Evolutionary conservation across 37 sponge, comb jelly and placozoan species (phyloP).

Genomic region (Beroe forskalii): DNA sequence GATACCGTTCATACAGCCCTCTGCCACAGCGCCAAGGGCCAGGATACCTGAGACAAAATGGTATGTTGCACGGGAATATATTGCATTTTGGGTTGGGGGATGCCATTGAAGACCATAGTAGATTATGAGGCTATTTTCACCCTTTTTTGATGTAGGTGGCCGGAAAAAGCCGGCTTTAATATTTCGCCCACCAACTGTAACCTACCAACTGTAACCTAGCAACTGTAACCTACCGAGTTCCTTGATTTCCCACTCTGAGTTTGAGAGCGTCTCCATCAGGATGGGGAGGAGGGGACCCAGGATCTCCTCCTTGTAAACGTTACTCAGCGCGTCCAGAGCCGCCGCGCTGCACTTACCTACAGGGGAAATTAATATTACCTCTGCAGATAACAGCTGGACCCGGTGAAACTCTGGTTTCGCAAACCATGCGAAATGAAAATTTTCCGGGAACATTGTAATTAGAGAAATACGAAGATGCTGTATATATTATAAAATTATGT

Average conservation of each 20-base stretch:
- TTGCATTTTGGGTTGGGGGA: too few relatives aligned
- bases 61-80: neutral
- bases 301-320: conserved; percentile 88
- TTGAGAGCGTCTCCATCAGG: conserved; percentile 78
- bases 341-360: conserved; percentile 92
- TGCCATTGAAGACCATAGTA: too few relatives aligned
- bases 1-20: conserved; percentile 94
- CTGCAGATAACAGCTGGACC: neutral
- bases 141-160: too few relatives aligned
- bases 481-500: too few relatives aligned
- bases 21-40: conserved; percentile 97
- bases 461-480: too few relatives aligned
- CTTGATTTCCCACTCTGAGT: conserved; percentile 50
- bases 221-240: neutral
- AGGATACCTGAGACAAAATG: conserved; percentile 74
- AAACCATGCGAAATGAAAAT: too few relatives aligned
- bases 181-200: too few relatives aligned
- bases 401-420: too few relatives aligned
- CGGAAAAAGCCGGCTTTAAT: too few relatives aligned
- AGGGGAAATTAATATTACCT: neutral
- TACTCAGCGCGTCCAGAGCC: conserved; percentile 91
- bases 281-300: conserved; percentile 85
- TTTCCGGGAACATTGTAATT: too few relatives aligned
- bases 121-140: too few relatives aligned
- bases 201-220: too few relatives aligned